Conservation (phyloP, 2,797 vertebrate species). For the Falco concolor region DNA sequence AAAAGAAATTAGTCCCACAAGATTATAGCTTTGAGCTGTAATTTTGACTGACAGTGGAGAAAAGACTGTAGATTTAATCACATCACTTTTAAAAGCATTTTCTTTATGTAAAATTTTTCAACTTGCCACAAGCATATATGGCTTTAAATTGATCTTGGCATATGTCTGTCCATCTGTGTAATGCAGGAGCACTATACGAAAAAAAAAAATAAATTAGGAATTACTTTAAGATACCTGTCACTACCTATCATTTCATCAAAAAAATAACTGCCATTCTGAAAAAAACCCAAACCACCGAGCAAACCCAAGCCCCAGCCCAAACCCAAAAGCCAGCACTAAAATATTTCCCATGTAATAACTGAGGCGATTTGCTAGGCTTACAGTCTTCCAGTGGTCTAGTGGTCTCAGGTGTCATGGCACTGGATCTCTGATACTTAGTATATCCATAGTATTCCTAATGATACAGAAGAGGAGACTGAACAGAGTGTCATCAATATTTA, state of each 20-base stretch:
- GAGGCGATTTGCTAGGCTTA: neutral
- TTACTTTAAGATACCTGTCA: neutral
- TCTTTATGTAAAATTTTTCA: neutral
- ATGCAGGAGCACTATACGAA: neutral
- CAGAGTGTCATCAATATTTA: neutral
- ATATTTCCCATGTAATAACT: neutral
- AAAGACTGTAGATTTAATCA: neutral
- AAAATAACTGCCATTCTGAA: neutral
- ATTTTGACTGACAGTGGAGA: neutral
- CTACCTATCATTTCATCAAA: neutral
- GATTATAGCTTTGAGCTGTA: constrained; percentile 10
- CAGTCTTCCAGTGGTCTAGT: neutral
- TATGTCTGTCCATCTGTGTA: neutral
- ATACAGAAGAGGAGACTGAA: neutral
- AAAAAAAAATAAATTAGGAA: neutral
- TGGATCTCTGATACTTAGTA: neutral
- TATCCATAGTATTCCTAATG: neutral
- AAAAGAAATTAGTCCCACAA: constrained; percentile 26
- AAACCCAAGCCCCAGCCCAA: neutral
- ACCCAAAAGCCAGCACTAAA: rapidly evolving
- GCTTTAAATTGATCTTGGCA: neutral
- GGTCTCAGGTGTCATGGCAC: neutral
- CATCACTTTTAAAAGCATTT: neutral
- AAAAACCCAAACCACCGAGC: neutral
- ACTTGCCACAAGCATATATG: neutral